Evolutionary conservation across 2,888 invertebrate genomes (phyloP).

Genomic region (Melolontha melolontha): DNA sequence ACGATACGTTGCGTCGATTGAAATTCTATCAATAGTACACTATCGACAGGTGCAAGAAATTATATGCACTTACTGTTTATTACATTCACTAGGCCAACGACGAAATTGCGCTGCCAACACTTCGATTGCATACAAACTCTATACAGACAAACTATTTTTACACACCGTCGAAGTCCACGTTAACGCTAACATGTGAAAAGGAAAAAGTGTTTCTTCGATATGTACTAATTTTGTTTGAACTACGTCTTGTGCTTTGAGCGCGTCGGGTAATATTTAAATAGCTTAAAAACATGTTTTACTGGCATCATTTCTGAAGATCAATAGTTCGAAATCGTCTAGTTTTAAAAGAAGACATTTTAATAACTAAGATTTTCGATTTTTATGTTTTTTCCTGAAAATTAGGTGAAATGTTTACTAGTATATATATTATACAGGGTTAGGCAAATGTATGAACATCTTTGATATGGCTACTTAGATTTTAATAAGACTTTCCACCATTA

Average conservation of each 20-base stretch:
- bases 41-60: slow-evolving; percentile 26
- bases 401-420: no score
- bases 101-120: slow-evolving; percentile 4
- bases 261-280: no score
- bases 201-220: neutral
- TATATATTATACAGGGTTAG: no score
- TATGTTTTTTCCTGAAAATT: no score
- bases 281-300: no score
- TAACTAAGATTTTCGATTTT: no score
- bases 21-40: slow-evolving; percentile 15
- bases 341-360: no score
- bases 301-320: no score
- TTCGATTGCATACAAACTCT: neutral
- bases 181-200: slow-evolving; percentile 3
- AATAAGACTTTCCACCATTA: no score
- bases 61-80: slow-evolving; percentile 14
- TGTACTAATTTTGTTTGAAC: neutral
- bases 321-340: no score
- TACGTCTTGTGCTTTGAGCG: neutral
- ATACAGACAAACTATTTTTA: slow-evolving; percentile 6
- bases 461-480: no score
- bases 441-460: no score
- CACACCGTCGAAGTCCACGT: slow-evolving; percentile 8
- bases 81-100: slow-evolving; percentile 1
- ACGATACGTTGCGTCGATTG: neutral